phyloP scores from a whole-genome alignment of 2,888 invertebrate genomes.

The Tachystola acroxantha region DNA sequence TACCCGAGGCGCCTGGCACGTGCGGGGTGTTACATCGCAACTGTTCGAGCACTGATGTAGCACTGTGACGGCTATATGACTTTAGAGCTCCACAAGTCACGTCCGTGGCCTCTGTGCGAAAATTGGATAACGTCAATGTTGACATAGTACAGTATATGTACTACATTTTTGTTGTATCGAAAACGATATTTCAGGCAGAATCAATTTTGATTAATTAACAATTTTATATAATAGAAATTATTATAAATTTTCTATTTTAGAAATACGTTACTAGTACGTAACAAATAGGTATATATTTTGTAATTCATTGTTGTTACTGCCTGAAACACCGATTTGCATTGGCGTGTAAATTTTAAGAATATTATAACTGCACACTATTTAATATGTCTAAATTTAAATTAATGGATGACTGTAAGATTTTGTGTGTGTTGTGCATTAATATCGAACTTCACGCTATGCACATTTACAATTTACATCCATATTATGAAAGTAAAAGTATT shows the following conservation, averaged over 20 bases:
- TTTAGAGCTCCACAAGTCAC: not conserved
- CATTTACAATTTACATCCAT: conserved; percentile 22
- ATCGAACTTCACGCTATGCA: conserved; percentile 23
- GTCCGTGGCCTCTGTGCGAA: conserved; percentile 13
- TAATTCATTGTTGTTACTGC: conserved; percentile 9
- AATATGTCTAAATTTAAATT: conserved; percentile 20
- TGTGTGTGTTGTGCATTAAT: conserved; percentile 27
- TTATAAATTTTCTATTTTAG: too few species aligned
- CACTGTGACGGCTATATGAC: not conserved
- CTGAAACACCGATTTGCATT: conserved; percentile 7
- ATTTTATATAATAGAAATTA: too few species aligned
- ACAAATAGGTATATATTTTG: too few species aligned
- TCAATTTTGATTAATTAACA: conserved; percentile 2
- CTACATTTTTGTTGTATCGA: conserved; percentile 25
- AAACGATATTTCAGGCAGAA: conserved; percentile 30
- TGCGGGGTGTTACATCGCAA: not conserved
- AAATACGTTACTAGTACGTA: too few species aligned
- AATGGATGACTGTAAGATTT: conserved; percentile 26
- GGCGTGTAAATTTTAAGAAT: conserved; percentile 13
- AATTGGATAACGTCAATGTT: conserved; percentile 34
- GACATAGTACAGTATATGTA: conserved; percentile 37
- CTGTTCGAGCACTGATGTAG: not conserved
- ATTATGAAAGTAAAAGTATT: not conserved
- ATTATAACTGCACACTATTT: conserved; percentile 23
- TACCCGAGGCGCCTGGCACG: not conserved